Percentiles rank a stretch among this genome's conserved stretches.
Conservation (phyloP, 2,888 invertebrate species). For the Callyntrura sp. region DNA sequence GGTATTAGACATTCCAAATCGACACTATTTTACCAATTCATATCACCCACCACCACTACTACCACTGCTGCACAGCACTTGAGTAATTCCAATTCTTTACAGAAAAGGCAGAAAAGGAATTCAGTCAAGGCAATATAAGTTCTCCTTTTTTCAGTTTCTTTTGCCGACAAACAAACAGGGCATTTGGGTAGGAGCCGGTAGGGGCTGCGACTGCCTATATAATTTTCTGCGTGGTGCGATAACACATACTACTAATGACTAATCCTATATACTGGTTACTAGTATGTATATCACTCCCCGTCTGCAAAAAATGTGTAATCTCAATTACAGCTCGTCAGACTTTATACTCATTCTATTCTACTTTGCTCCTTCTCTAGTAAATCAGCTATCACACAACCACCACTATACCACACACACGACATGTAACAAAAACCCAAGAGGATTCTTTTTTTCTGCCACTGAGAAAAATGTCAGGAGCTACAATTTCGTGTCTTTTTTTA, state of each 20-base stretch:
- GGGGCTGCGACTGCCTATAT: background rate
- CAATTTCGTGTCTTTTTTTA: background rate
- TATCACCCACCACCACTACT: background rate
- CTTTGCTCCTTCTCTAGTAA: background rate
- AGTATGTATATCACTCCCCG: background rate
- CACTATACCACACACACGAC: no score
- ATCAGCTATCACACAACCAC: background rate
- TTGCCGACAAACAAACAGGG: slow-evolving; percentile 4
- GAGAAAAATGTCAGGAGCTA: background rate
- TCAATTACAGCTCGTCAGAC: background rate
- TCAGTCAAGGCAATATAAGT: background rate
- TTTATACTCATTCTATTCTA: slow-evolving; percentile 1
- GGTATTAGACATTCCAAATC: background rate
- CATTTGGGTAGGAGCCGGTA: background rate
- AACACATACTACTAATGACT: slow-evolving; percentile 6
- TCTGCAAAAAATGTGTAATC: slow-evolving; percentile 30
- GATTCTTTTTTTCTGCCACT: background rate
- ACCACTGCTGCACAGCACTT: background rate
- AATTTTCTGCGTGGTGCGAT: slow-evolving; percentile 2
- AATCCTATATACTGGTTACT: background rate
- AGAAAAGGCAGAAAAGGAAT: background rate
- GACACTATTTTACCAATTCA: slow-evolving; percentile 27
- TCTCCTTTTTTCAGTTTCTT: slow-evolving; percentile 10
- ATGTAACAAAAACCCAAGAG: background rate
- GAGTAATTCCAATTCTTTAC: background rate